phyloP scores from a whole-genome alignment of 2,888 invertebrate species.

The Timema podura region DNA sequence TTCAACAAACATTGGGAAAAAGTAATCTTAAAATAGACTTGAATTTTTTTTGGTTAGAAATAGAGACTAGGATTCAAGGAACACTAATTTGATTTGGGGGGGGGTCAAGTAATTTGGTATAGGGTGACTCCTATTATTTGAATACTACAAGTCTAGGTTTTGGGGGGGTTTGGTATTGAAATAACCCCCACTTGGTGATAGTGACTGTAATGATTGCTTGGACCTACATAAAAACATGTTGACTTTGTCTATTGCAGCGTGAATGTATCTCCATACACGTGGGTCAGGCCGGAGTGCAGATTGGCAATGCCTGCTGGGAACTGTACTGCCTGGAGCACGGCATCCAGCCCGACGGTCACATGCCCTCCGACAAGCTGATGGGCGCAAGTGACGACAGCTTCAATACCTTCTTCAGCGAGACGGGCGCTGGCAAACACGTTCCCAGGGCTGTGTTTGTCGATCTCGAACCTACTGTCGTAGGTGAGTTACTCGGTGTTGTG shows the following conservation, averaged over 20 bases:
- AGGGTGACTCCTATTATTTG: too few species aligned
- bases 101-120: too few species aligned
- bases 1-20: too few species aligned
- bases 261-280: slow-evolving; percentile 48
- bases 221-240: too few species aligned
- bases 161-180: too few species aligned
- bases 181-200: too few species aligned
- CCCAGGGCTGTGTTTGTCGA: slow-evolving; percentile 1
- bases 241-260: slow-evolving; percentile 39
- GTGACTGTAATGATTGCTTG: too few species aligned
- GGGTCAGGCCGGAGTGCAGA: slow-evolving; percentile 46
- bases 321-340: slow-evolving; percentile 43
- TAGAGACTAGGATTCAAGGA: too few species aligned
- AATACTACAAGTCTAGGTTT: too few species aligned
- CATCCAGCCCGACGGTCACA: slow-evolving; percentile 41
- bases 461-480: background rate
- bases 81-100: too few species aligned
- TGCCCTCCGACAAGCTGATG: slow-evolving; percentile 1
- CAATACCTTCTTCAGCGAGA: slow-evolving; percentile 80
- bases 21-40: too few species aligned
- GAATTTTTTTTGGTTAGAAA: too few species aligned
- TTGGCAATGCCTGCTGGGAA: slow-evolving; percentile 44
- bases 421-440: slow-evolving; percentile 1
- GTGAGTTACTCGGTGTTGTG: slow-evolving; percentile 31
- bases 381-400: slow-evolving; percentile 49